A percentile compares a stretch with the other conserved stretches of the same genome.
phyloP scores from a whole-genome alignment of 2,888 invertebrate species.

The Malthinus seriepunctatus region DNA sequence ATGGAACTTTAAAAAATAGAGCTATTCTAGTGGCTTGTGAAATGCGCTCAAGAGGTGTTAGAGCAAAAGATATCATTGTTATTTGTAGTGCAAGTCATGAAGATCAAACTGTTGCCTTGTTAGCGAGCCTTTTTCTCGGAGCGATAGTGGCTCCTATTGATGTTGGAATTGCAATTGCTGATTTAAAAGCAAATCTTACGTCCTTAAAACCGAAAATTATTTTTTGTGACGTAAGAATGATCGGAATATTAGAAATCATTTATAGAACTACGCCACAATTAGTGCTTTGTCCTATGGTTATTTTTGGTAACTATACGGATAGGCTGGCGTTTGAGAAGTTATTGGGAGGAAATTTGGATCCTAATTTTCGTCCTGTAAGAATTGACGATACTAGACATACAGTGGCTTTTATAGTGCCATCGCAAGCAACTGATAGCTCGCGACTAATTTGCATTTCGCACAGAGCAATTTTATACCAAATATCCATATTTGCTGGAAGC shows the following conservation, averaged over 20 bases:
- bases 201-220: constrained; percentile 45
- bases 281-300: constrained; percentile 28
- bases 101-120: constrained; percentile 45
- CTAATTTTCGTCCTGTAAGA: constrained; percentile 35
- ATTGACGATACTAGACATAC: constrained; percentile 38
- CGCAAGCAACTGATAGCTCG: constrained; percentile 41
- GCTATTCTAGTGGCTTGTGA: constrained; percentile 43
- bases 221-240: constrained; percentile 44
- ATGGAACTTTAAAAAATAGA: constrained; percentile 42
- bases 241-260: constrained; percentile 41
- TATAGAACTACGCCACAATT: constrained; percentile 16
- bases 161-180: constrained; percentile 37
- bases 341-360: constrained; percentile 12
- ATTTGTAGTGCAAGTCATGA: constrained; percentile 43
- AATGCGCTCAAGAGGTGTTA: constrained; percentile 37
- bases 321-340: constrained; percentile 28
- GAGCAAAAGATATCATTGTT: constrained; percentile 42
- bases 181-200: constrained; percentile 36
- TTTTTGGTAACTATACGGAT: constrained; percentile 36
- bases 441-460: constrained; percentile 47
- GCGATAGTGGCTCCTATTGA: constrained; percentile 46
- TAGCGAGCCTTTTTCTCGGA: constrained; percentile 43
- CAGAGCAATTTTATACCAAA: constrained; percentile 39
- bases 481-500: constrained; percentile 31
- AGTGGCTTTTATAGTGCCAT: constrained; percentile 45